Evolutionary conservation across 2,888 invertebrate species (phyloP), one percentile per base, ranked within the genome.

Genomic region (Heliconius aoede): DNA sequence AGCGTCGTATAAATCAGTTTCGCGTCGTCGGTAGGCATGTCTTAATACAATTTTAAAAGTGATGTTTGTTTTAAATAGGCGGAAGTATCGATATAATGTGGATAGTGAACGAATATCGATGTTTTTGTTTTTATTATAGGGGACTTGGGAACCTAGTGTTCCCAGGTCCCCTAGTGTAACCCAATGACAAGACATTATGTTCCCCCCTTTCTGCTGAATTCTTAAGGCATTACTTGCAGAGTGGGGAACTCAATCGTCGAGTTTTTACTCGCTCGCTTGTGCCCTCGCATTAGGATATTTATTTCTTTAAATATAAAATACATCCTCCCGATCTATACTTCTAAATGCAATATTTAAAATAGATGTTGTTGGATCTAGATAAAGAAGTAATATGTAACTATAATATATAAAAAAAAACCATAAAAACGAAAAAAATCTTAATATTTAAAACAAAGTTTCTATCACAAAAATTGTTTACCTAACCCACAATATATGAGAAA

Each of bases 41-140:
- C 91, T 91, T 91, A 91, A 91, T 92, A 91, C 90, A 90, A 90
- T 91, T 90, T 90, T 87, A 87, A 85, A 86, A 91, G 91, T 89
- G 91, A 90, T 85, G 91, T 86, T 79, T 81, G 80, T 83, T 86
- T 86, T n/a, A 5, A 21, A 32, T 55, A 30, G 69, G 28, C 51
- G 28, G 21, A 8, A 51, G 68, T 69, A 55, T 69, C 69, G 69
- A 55, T 69, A 69, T 30, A n/a, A 18, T 3, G 18, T 60, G 60
- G 13, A 7, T 5, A 26, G 60, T 60, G 32, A 3, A 32, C 11
- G 21, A n/a, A 64, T 64, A 32, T 64, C 64, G 64, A 64, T 64
- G n/a, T 32, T 36, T n/a, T n/a, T 11, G 4, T 36, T 32, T 13
- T 36, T n/a, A n/a, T n/a, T n/a, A n/a, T n/a, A n/a, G n/a, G n/a